A percentile compares a stretch with the other conserved stretches of the same genome.
These are phyloP conservation scores for Loris lydekkerianus DNA, from an alignment of 2,797 vertebrate genomes.

Conservation along the genomic window DNA sequence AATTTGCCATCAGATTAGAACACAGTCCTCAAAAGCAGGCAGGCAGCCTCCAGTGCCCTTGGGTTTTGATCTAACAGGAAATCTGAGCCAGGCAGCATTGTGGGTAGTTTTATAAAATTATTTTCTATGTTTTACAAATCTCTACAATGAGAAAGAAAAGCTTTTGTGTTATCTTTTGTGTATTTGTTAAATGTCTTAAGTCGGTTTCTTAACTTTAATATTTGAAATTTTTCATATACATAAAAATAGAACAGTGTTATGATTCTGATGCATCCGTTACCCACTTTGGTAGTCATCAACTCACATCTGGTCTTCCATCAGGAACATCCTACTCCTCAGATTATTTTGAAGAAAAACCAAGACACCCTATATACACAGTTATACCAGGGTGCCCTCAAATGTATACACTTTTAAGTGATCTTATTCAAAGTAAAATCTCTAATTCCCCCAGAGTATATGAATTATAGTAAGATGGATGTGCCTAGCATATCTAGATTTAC, in stretches of 20 bases:
- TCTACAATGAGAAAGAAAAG: background rate
- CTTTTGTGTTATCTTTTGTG: background rate
- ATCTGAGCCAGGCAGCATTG: background rate
- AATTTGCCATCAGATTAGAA: background rate
- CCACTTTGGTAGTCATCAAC: background rate
- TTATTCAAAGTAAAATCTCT: too few species aligned
- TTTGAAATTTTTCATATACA: background rate
- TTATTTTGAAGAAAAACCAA: background rate
- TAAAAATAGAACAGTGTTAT: background rate
- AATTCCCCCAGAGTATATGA: too few species aligned
- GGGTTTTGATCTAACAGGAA: background rate
- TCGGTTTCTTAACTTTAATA: background rate
- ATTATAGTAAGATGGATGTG: too few species aligned
- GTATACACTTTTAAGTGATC: too few species aligned
- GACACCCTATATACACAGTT: background rate
- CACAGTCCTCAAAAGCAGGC: background rate
- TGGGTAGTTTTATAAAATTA: background rate
- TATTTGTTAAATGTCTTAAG: background rate
- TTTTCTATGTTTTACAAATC: conserved; percentile 5
- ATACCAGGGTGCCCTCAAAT: too few species aligned
- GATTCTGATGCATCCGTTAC: background rate
- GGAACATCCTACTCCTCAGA: background rate
- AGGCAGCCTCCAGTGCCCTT: background rate
- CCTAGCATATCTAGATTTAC: too few species aligned
- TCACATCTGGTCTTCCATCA: background rate